phyloP scores from a whole-genome alignment of 2,113 vertebrate genomes.

The Coryphaenoides rupestris region DNA sequence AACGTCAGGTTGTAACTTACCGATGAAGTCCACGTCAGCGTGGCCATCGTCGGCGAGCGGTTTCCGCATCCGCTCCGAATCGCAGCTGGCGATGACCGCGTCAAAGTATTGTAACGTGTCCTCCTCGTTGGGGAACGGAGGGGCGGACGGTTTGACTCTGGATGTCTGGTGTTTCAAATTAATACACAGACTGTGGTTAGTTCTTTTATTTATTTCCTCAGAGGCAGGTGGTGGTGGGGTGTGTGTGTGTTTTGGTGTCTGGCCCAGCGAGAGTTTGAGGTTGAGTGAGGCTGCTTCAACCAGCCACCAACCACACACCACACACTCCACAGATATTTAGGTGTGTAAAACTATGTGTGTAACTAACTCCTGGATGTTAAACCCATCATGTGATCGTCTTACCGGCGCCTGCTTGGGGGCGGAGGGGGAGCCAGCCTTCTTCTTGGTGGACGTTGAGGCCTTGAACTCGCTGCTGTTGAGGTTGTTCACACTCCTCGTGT shows the following conservation, averaged over 20 bases:
- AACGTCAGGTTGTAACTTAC: constrained; percentile 59
- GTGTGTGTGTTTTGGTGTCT: too few species aligned
- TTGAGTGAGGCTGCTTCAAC: too few species aligned
- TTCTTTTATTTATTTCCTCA: too few species aligned
- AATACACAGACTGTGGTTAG: background rate
- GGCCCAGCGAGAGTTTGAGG: too few species aligned
- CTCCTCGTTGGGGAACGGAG: constrained; percentile 70
- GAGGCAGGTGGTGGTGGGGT: too few species aligned
- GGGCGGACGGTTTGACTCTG: constrained; percentile 53
- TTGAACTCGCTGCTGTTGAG: constrained; percentile 65
- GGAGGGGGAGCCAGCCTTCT: constrained; percentile 64
- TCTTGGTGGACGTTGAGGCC: constrained; percentile 55
- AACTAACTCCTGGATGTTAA: too few species aligned
- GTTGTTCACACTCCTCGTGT: constrained; percentile 78
- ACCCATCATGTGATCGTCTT: too few species aligned
- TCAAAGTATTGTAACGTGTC: constrained; percentile 91
- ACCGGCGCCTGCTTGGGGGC: constrained; percentile 54
- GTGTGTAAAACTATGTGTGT: background rate
- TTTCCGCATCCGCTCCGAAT: constrained; percentile 74
- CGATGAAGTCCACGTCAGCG: constrained; percentile 91
- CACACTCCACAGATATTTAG: too few species aligned
- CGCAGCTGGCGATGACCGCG: constrained; percentile 85
- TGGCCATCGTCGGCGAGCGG: constrained; percentile 69
- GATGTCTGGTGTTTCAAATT: background rate
- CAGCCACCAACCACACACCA: too few species aligned